A percentile compares a stretch with the other conserved stretches of the same genome.
Evolutionary conservation across 2,113 vertebrate species (phyloP).

Genomic region (Pomatorhinus ruficollis): DNA sequence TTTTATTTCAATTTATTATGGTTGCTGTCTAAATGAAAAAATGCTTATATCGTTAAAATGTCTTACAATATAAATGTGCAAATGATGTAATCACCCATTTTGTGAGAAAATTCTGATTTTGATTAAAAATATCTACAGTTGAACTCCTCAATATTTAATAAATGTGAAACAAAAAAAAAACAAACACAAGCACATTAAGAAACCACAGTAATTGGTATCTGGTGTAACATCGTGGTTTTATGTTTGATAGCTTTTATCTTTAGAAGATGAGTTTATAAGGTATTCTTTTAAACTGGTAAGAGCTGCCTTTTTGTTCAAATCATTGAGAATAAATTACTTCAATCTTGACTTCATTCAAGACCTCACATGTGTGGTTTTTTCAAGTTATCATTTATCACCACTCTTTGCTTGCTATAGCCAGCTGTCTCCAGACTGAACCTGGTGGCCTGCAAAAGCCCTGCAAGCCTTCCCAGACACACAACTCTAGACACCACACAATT

Average conservation of each 20-base stretch:
- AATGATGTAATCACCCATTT: conserved; percentile 80
- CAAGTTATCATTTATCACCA: conserved; percentile 49
- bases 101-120: conserved; percentile 63
- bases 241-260: conserved; percentile 67
- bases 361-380: not conserved
- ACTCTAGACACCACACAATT: not conserved
- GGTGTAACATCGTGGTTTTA: conserved; percentile 25
- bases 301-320: conserved; percentile 64
- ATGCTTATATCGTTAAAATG: conserved; percentile 81
- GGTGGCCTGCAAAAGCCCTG: not conserved
- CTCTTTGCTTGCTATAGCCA: conserved; percentile 14
- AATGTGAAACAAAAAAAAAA: conserved; percentile 64
- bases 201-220: conserved; percentile 33
- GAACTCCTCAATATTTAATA: conserved; percentile 74
- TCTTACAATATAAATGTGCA: conserved; percentile 76
- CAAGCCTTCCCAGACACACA: not conserved
- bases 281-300: conserved; percentile 66
- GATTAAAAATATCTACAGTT: conserved; percentile 69
- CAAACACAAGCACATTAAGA: conserved; percentile 56
- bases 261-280: conserved; percentile 64
- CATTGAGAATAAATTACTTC: conserved; percentile 73
- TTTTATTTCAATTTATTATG: conserved; percentile 86
- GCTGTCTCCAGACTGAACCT: conserved; percentile 37
- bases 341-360: conserved; percentile 72
- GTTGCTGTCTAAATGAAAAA: conserved; percentile 81